These are phyloP conservation scores for Synergus umbraculus DNA, from an alignment of 2,888 invertebrate genomes.

Conservation along the genomic window DNA sequence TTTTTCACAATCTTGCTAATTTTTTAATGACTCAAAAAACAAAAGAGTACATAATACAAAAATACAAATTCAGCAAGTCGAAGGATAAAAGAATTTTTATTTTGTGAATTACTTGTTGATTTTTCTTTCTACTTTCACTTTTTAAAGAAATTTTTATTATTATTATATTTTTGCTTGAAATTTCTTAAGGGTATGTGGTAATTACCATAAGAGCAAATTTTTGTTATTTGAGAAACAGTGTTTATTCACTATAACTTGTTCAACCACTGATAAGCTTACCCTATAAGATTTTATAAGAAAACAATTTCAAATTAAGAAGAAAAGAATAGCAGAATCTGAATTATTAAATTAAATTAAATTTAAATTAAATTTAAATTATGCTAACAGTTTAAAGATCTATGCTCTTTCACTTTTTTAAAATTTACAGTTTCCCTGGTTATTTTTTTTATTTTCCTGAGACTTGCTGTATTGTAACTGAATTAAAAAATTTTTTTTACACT, in stretches of 20 bases:
- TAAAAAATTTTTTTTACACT: background rate
- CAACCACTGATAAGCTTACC: too few relatives aligned
- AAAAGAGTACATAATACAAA: background rate
- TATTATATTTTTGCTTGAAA: too few relatives aligned
- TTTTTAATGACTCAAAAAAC: background rate
- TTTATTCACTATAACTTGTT: too few relatives aligned
- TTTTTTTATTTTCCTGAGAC: background rate
- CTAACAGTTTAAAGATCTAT: too few relatives aligned
- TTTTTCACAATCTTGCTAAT: background rate
- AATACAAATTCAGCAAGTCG: conserved; percentile 17
- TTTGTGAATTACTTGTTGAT: background rate
- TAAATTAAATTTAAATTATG: too few relatives aligned
- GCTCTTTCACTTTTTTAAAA: too few relatives aligned
- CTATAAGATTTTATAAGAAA: too few relatives aligned
- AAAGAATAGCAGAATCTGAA: background rate
- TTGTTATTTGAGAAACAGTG: too few relatives aligned
- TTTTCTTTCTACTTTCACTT: background rate
- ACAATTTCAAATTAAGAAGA: background rate
- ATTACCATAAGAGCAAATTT: too few relatives aligned
- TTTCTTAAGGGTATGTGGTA: too few relatives aligned
- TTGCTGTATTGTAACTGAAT: background rate
- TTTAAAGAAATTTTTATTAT: background rate
- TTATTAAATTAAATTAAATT: background rate
- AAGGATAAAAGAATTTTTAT: background rate
- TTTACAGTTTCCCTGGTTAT: background rate